These are phyloP conservation scores for Brachypteracias leptosomus DNA, from an alignment of 2,113 vertebrate genomes.

Conservation along the genomic window DNA sequence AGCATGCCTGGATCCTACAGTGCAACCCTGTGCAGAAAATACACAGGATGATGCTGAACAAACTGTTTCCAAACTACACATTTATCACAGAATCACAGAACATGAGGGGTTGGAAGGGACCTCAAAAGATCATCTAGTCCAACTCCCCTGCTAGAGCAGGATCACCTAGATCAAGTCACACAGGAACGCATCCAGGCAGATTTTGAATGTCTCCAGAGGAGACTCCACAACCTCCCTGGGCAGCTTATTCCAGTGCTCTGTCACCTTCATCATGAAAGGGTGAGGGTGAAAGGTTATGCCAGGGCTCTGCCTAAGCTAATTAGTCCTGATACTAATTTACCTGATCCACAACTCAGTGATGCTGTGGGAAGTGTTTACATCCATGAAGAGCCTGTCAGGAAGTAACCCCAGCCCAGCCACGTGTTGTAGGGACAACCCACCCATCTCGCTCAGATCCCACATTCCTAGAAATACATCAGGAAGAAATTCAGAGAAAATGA, in stretches of 20 bases:
- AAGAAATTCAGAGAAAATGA: not conserved
- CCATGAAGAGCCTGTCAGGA: fast-evolving
- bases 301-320: not conserved
- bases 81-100: too few species aligned
- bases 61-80: not conserved
- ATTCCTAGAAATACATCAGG: not conserved
- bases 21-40: not conserved
- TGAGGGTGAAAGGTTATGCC: too few species aligned
- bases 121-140: too few species aligned
- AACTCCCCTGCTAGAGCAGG: too few species aligned
- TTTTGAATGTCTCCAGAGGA: too few species aligned
- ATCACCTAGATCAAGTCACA: too few species aligned
- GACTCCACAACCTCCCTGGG: too few species aligned
- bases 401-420: not conserved
- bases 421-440: fast-evolving
- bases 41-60: not conserved
- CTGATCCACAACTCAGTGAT: not conserved
- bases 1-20: not conserved
- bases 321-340: not conserved
- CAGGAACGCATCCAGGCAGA: too few species aligned
- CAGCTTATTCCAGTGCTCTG: too few species aligned
- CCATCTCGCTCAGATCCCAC: not conserved
- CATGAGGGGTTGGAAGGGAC: too few species aligned
- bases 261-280: too few species aligned
- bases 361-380: not conserved